A percentile compares a stretch with the other conserved stretches of the same genome.
phyloP scores from a whole-genome alignment of 2,888 invertebrate genomes.

The Drosophila fungiperda region DNA sequence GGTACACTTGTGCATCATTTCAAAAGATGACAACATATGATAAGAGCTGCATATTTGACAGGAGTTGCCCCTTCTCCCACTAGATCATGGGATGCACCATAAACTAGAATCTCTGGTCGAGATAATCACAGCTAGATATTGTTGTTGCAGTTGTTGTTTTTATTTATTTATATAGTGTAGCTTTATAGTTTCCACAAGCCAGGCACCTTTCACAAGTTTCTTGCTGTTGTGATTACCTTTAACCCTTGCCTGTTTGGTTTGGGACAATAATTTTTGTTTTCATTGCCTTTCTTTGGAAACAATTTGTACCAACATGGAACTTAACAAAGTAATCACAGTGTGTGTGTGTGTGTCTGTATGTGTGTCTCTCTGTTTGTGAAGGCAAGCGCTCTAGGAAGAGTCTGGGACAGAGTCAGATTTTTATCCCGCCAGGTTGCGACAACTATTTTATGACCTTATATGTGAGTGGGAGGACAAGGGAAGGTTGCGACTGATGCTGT shows the following conservation, averaged over 20 bases:
- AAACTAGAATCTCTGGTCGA: constrained; percentile 52
- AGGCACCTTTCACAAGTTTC: constrained; percentile 74
- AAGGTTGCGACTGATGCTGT: constrained; percentile 9
- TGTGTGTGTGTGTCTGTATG: constrained; percentile 25
- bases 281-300: constrained; percentile 80
- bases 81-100: constrained; percentile 64
- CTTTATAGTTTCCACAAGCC: constrained; percentile 42
- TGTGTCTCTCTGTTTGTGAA: constrained; percentile 15
- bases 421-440: constrained; percentile 76
- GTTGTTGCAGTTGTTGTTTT: constrained; percentile 6
- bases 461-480: constrained; percentile 35
- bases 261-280: constrained; percentile 74
- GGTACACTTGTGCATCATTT: constrained; percentile 62
- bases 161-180: constrained; percentile 46
- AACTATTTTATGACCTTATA: constrained; percentile 78
- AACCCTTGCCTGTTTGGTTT: constrained; percentile 65
- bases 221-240: constrained; percentile 74
- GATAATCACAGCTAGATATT: constrained; percentile 51
- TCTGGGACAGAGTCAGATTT: constrained; percentile 62
- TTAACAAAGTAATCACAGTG: constrained; percentile 76
- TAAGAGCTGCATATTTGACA: constrained; percentile 63
- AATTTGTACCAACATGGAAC: constrained; percentile 79
- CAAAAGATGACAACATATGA: constrained; percentile 68
- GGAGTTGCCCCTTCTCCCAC: constrained; percentile 33
- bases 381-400: constrained; percentile 28